Evolutionary conservation across 2,113 vertebrate genomes (phyloP).

Genomic region (Mungos mungo): DNA sequence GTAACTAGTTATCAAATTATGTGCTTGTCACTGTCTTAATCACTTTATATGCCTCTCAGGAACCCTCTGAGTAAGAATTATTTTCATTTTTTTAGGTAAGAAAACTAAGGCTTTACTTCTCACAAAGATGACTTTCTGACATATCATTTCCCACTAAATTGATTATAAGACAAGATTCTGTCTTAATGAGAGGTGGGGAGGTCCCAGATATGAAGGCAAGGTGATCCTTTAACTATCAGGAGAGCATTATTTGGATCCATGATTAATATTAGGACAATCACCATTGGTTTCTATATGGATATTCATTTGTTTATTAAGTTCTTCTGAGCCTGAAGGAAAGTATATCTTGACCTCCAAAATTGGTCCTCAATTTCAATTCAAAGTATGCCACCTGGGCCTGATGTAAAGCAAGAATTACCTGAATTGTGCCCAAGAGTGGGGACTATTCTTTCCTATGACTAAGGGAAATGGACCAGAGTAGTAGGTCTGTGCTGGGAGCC

Average conservation of each 20-base stretch:
- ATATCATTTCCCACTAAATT: neutral
- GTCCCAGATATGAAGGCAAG: neutral
- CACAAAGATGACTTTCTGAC: neutral
- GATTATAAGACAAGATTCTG: neutral
- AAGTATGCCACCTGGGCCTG: neutral
- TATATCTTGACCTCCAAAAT: neutral
- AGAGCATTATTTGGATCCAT: neutral
- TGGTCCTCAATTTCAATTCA: neutral
- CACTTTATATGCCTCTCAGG: neutral
- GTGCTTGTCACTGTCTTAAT: neutral
- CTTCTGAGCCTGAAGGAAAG: neutral
- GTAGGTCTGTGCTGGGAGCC: neutral
- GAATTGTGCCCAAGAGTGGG: neutral
- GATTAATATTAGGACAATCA: neutral
- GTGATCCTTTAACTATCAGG: neutral
- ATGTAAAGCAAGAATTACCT: neutral
- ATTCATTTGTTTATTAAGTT: neutral
- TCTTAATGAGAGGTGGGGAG: neutral
- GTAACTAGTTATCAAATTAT: neutral
- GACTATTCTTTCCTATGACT: neutral
- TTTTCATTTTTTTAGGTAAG: slow-evolving; percentile 5
- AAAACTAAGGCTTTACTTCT: neutral
- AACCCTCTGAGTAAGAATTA: neutral
- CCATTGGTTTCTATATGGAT: neutral
- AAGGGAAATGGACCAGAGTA: neutral